Percentiles rank a stretch among this genome's conserved stretches.
These are phyloP conservation scores for Antheraea mylitta DNA, from an alignment of 1,140 invertebrate genomes.

Conservation along the genomic window DNA sequence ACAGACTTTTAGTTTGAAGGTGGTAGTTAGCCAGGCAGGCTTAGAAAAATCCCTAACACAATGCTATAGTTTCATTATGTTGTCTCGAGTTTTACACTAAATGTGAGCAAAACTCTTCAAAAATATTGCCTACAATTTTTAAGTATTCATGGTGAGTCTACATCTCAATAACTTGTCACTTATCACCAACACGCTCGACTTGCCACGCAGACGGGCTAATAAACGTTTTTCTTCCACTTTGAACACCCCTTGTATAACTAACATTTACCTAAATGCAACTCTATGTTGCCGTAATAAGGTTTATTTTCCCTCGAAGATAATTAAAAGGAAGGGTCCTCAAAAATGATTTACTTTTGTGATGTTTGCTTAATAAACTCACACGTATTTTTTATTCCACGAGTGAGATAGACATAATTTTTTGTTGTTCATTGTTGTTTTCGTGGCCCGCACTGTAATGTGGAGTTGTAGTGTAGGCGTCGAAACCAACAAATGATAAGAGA, in stretches of 20 bases:
- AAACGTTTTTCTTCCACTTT: conserved; percentile 51
- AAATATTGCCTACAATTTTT: no score
- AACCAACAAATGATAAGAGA: not conserved
- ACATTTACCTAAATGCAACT: not conserved
- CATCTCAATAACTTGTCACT: conserved; percentile 60
- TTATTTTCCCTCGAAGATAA: not conserved
- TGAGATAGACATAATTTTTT: not conserved
- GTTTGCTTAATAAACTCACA: conserved; percentile 42
- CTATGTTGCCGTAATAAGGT: not conserved
- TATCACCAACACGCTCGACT: conserved; percentile 53
- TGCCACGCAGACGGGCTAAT: conserved; percentile 56
- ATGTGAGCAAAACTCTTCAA: no score
- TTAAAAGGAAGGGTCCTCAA: conserved; percentile 31
- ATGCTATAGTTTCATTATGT: no score
- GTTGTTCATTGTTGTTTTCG: not conserved
- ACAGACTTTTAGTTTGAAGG: no score
- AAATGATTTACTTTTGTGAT: conserved; percentile 41
- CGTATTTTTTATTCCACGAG: conserved; percentile 30
- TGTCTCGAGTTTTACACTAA: no score
- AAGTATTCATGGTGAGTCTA: conserved; percentile 26
- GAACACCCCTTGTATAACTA: conserved; percentile 29
- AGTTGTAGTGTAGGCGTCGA: not conserved
- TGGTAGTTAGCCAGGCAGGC: no score
- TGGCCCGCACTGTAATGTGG: not conserved
- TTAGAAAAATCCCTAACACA: no score